Evolutionary conservation across 2,113 vertebrate genomes (phyloP), one percentile per base, ranked within the genome.

Genomic region (Scalopus aquaticus): DNA sequence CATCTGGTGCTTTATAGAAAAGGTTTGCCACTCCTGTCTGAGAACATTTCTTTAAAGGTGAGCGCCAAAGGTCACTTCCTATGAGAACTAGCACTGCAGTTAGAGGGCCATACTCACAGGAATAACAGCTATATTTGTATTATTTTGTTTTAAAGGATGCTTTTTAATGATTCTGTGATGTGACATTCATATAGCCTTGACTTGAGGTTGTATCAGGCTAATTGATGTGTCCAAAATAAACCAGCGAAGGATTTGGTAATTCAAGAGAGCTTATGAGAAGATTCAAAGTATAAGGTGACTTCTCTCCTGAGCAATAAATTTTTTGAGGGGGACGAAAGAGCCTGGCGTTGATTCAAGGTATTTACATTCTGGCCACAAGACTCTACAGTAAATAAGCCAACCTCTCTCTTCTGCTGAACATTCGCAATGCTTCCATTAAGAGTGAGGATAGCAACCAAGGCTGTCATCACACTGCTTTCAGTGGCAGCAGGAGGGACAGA

Each of bases 331-430:
- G 8, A 28, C 32, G 28, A 64, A 73, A 67, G 51, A 83, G 42
- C 37, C 22, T 90, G 58, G 39, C 79, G 84, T 76, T 91, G 87
- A 62, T 74, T 67, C 44, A 30, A 9, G 60, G 26, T 78, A 88
- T 62, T 91, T 90, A 83, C 30, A 86, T 32, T 62, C 77, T 78
- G 87, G 42, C 67, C 80, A 96, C 42, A 94, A 77, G 79, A 90
- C 20, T 72, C 56, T 19, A 69, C 0, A 17, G 62, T 69, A 88
- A 91, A 92, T 49, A 96, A 90, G 44, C 42, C 35, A 39, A 42
- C 20, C 58, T 24, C 12, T 84, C 35, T 77, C 80, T 94, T 90
- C 24, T 4, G 77, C 77, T 74, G 64, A 94, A 16, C 35, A 76
- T 30, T 86, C 32, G 26, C 9, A 16, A 74, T 24, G 58, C 78